Base-by-base conservation (phyloP, 2,888 invertebrate genomes). In the Ochlodes sylvanus region DNA sequence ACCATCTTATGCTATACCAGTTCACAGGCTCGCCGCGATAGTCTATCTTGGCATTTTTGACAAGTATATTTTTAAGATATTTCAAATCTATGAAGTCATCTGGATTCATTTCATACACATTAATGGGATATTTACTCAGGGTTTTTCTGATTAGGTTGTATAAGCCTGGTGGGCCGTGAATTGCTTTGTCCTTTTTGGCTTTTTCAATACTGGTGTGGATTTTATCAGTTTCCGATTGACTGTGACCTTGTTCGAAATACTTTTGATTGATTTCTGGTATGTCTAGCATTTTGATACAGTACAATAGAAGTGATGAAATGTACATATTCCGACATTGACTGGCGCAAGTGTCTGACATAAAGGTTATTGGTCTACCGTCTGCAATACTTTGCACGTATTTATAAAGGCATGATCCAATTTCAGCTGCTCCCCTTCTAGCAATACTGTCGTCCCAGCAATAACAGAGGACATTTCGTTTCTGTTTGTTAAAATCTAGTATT, bases 361-460 rank as follows among this genome's bases (percentile, higher is more conserved):
- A 71, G 27, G 44, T 56, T 12, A 64, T 44, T 15, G 63, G 55
- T 10, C 44, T 56, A 32, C 44, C 56, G 38, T 44, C 42, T 47
- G 56, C 34, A 17, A 15, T 38, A 32, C 15, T 69, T 71, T 56
- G 70, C 70, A 72, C 21, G 63, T 70, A 74, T 73, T 72, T 74
- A 17, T 71, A 70, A 55, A 74, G 68, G 60, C 66, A 73, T 70
- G 71, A 74, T 27, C 69, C 54, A n/a, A 69, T 60, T 44, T 69
- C 60, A 21, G 17, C 6, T 12, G 58, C 47, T 17, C 65, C 68
- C 68, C 72, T 73, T 15, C 50, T 70, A 47, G 67, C 72, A 60
- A 72, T 65, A 67, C 70, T 71, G 70, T 72, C 71, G 52, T 71
- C 67, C 73, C 69, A 72, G 63, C 71, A 72, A 62, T 69, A 71